Evolutionary conservation across 1,140 invertebrate species (phyloP).

Genomic region (Plodia interpunctella): DNA sequence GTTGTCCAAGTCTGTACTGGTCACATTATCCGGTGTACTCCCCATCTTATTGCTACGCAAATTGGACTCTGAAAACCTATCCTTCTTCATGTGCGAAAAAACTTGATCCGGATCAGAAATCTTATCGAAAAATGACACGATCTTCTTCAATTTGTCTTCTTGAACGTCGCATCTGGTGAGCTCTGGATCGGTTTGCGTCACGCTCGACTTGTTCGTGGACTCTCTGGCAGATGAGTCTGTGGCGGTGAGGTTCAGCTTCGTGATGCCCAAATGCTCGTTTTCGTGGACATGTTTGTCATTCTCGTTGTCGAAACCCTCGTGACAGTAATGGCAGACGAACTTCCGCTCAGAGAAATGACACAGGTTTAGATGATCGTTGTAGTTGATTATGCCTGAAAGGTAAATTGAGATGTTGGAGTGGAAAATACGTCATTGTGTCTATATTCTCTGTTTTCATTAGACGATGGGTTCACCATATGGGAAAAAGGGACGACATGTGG

Average conservation of each 20-base stretch:
- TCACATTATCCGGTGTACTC: constrained; percentile 14
- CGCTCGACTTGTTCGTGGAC: constrained; percentile 34
- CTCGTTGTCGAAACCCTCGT: constrained; percentile 53
- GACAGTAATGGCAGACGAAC: constrained; percentile 59
- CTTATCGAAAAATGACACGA: constrained; percentile 65
- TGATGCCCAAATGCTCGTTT: constrained; percentile 60
- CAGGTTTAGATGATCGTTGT: constrained; percentile 64
- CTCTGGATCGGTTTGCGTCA: constrained; percentile 57
- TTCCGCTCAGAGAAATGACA: constrained; percentile 56
- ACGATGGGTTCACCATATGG: too few species aligned
- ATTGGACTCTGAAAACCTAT: constrained; percentile 35
- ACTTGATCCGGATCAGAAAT: constrained; percentile 46
- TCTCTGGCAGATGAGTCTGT: constrained; percentile 20
- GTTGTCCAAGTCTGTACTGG: constrained; percentile 11
- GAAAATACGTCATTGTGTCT: too few species aligned
- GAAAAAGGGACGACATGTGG: too few species aligned
- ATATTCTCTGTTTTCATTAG: too few species aligned
- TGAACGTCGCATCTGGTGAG: constrained; percentile 37
- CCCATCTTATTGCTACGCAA: constrained; percentile 27
- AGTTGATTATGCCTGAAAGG: constrained; percentile 63
- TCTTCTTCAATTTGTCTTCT: constrained; percentile 63
- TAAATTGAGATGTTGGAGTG: background rate
- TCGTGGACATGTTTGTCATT: constrained; percentile 50
- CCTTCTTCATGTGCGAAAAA: constrained; percentile 42
- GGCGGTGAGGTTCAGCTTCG: constrained; percentile 30